Conservation (phyloP, 35 echinoderm and acorn worm genomes). For the Holothuria glaberrima region DNA sequence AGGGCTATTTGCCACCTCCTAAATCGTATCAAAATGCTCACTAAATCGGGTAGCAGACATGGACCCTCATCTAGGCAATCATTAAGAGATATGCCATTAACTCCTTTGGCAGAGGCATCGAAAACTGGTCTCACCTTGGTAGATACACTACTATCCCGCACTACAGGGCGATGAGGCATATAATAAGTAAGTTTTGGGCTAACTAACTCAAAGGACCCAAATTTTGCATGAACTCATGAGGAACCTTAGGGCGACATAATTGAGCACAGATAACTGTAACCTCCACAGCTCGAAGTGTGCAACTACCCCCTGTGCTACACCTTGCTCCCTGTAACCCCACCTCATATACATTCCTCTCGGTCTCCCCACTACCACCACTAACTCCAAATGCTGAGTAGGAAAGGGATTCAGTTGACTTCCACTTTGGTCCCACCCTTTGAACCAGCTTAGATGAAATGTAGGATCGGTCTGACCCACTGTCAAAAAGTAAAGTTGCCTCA, state of each 20-base stretch:
- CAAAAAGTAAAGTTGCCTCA: slow-evolving; percentile 3
- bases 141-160: neutral
- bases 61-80: neutral
- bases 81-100: neutral
- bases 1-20: neutral
- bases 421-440: no score
- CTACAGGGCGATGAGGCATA: slow-evolving; percentile 15
- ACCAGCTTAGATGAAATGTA: no score
- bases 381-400: no score
- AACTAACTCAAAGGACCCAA: neutral
- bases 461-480: slow-evolving; percentile 16
- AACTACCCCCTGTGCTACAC: no score
- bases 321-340: no score
- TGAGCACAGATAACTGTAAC: no score
- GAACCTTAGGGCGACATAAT: no score
- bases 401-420: no score
- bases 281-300: no score
- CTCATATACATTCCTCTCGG: no score
- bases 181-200: slow-evolving; percentile 6
- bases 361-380: no score
- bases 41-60: neutral
- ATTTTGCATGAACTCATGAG: no score
- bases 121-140: neutral
- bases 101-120: neutral
- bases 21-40: neutral